Evolutionary conservation across 2,797 vertebrate genomes (phyloP).

Genomic region (Galaxias olidus): DNA sequence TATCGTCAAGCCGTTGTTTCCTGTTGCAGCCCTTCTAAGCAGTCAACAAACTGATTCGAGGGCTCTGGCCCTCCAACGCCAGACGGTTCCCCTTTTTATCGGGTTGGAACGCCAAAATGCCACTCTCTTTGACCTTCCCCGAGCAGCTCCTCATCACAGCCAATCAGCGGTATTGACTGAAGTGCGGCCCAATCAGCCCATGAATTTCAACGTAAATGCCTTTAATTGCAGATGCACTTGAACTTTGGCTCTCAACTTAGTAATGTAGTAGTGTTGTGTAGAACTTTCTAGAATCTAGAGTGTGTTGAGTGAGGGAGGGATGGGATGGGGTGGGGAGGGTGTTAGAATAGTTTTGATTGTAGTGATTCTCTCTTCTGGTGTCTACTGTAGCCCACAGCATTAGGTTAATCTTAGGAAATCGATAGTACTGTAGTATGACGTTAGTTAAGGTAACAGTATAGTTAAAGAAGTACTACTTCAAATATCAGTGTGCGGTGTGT

Average conservation of each 20-base stretch:
- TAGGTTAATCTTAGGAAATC: slow-evolving; percentile 18
- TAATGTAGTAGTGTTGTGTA: slow-evolving; percentile 38
- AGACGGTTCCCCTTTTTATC: background rate
- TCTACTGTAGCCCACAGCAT: slow-evolving; percentile 14
- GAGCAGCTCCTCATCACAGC: slow-evolving; percentile 28
- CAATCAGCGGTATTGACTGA: slow-evolving; percentile 47
- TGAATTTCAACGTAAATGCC: slow-evolving; percentile 33
- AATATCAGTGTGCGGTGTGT: slow-evolving; percentile 36
- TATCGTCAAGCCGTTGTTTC: background rate
- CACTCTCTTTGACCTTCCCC: slow-evolving; percentile 16
- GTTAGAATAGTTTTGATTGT: slow-evolving; percentile 17
- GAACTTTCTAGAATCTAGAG: slow-evolving; percentile 30
- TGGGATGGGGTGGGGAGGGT: background rate
- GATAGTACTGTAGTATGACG: slow-evolving; percentile 19
- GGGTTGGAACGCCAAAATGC: background rate
- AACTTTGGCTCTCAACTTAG: slow-evolving; percentile 22
- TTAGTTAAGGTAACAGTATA: slow-evolving; percentile 35
- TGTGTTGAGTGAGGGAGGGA: slow-evolving; percentile 22
- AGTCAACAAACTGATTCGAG: no score
- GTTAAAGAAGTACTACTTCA: slow-evolving; percentile 29
- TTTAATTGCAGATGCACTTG: slow-evolving; percentile 41
- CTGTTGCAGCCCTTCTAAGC: no score
- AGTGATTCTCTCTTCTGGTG: slow-evolving; percentile 22
- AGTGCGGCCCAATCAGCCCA: slow-evolving; percentile 31
- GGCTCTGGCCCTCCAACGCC: no score